phyloP scores from a whole-genome alignment of 2,888 invertebrate species.

The Pandemis corylana region DNA sequence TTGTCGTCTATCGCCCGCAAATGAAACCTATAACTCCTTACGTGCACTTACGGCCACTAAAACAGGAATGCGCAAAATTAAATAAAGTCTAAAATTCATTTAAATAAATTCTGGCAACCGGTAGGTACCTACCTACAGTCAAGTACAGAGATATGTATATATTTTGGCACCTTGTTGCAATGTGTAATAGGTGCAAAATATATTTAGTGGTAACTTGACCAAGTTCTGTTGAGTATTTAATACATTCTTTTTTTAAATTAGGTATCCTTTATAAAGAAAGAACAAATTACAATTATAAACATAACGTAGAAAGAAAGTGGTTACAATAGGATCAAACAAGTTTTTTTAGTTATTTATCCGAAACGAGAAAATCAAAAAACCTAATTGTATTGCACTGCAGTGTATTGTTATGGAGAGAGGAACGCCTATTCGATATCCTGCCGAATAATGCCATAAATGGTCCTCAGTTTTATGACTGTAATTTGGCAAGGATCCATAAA shows the following conservation, averaged over 20 bases:
- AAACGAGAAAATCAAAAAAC: background rate
- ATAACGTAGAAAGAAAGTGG: too few relatives aligned
- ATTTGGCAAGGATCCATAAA: slow-evolving; percentile 74
- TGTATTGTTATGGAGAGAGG: slow-evolving; percentile 67
- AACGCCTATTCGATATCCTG: slow-evolving; percentile 77
- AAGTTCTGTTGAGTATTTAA: background rate
- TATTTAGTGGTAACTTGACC: too few relatives aligned
- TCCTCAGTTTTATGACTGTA: slow-evolving; percentile 81
- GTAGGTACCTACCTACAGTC: too few relatives aligned
- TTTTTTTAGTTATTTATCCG: background rate
- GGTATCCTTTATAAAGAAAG: background rate
- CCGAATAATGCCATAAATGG: slow-evolving; percentile 81
- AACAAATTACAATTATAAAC: background rate
- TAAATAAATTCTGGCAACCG: slow-evolving; percentile 4
- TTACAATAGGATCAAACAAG: too few relatives aligned
- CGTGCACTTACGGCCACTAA: slow-evolving; percentile 68
- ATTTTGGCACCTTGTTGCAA: too few relatives aligned
- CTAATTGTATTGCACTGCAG: slow-evolving; percentile 59
- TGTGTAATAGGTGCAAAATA: too few relatives aligned
- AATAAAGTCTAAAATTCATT: background rate
- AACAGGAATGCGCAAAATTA: slow-evolving; percentile 35
- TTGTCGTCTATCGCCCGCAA: slow-evolving; percentile 85
- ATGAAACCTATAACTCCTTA: slow-evolving; percentile 84
- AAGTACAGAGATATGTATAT: too few relatives aligned
- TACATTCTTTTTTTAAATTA: too few relatives aligned